Evolutionary conservation across 2,888 invertebrate genomes (phyloP), one percentile per base, ranked within the genome.

Genomic region (Cheiracanthium punctorium): DNA sequence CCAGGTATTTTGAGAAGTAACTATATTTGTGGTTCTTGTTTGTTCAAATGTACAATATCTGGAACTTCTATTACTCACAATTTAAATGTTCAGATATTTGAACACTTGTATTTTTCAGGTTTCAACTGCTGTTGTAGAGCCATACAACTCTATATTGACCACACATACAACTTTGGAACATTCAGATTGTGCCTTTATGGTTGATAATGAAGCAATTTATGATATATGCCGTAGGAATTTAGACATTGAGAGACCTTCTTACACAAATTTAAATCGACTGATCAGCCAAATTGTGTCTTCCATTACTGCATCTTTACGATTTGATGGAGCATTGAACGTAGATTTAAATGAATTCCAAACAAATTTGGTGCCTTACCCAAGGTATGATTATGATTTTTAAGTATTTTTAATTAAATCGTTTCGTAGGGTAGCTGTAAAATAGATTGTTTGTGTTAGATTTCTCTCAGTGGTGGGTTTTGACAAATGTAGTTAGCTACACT

Each of bases 171-270:
- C 88, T 4, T 65, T 89, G 32, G 89, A 89, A 72, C 89, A 89
- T 58, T 82, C 86, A 1, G 89, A 89, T 67, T 89, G 89, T 77
- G 84, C 89, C 65, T 93, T 93, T 90, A 92, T 93, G 97, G 96
- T 97, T 28, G 97, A 97, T 93, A 97, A 98, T 90, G 97, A 98
- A 91, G 97, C 97, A 69, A 93, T 97, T 90, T 97, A 97, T 91
- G 97, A 97, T 90, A 97, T 98, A 90, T 97, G 97, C 92, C 93
- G 96, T 82, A 94, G 95, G 88, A 95, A 95, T 90, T 93, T 98
- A 70, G 95, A 95, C 89, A 96, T 97, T 88, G 95, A 95, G 90
- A 93, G 96, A 64, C 97, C 97, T 0, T 94, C 95, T 1, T 97
- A 96, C 91, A 94, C 95, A 67, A 96, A 96, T 91, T 93, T 98